Base-by-base conservation (phyloP, 2,888 invertebrate species). In the Agrotis segetum region DNA sequence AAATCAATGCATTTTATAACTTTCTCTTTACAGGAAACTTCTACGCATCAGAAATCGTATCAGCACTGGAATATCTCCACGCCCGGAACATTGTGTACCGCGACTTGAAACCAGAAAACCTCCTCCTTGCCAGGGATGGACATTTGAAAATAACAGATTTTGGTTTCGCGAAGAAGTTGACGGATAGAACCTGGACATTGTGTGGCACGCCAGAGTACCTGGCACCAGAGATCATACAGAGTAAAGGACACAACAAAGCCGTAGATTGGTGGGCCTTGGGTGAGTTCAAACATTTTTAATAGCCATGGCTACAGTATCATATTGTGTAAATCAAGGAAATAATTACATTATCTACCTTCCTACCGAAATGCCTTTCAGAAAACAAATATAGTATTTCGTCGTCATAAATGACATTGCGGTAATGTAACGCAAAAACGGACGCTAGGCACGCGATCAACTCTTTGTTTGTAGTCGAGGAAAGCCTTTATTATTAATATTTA, bases 211-310 rank as follows among this genome's bases (percentile, higher is more conserved):
- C 99, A 0, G 99, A 99, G 93, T 99, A 99, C 94, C 96, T 99
- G 80, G 99, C 99, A 59, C 99, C 99, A 17, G 99, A 99, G 96
- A 99, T 99, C 82, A 99, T 99, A 86, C 99, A 99, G 93, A 99
- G 99, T 87, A 99, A 99, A 96, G 99, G 99, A 50, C 99, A 99
- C 95, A 99, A 99, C 92, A 99, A 98, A 92, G 99, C 99, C 11
- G 99, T 99, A 0, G 99, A 99, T 92, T 99, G 99, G 99, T 99
- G 99, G 99, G 99, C 99, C 24, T 96, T 99, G 89, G 99, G 98
- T 98, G 92, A 93, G 96, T 67, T 52, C 14, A 62, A 52, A 49
- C n/a, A 53, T 50, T 53, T 52, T 49, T 49, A 34, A 64, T 69
- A 67, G 9, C 56, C 52, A 63, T 63, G 53, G 59, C 67, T 65